Percentiles rank a stretch among this genome's conserved stretches.
These are phyloP conservation scores for Epinephelus fuscoguttatus DNA, from an alignment of 2,113 vertebrate genomes.

Conservation along the genomic window DNA sequence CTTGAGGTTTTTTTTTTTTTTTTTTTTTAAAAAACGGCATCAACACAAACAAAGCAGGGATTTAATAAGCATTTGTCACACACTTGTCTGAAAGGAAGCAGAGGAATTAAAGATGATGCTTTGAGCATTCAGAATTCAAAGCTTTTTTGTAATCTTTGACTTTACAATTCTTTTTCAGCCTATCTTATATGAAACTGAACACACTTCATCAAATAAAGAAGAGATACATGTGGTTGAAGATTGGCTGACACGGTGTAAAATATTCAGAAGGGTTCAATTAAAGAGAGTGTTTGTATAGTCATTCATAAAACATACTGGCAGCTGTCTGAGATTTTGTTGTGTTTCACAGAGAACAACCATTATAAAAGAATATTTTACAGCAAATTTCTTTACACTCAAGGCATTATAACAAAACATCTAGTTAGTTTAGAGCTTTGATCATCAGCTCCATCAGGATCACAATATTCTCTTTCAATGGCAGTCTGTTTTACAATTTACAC, in stretches of 20 bases:
- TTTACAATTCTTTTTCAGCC: not conserved
- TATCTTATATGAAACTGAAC: not conserved
- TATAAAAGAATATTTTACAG: not conserved
- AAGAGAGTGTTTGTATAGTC: not conserved
- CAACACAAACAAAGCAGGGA: slow-evolving; percentile 37
- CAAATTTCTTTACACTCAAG: too few relatives aligned
- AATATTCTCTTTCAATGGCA: too few relatives aligned
- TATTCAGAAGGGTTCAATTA: slow-evolving; percentile 9
- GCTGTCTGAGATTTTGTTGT: not conserved
- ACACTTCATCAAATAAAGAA: not conserved
- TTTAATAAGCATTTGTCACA: slow-evolving; percentile 60
- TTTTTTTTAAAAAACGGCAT: slow-evolving; percentile 30
- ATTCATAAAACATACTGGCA: not conserved
- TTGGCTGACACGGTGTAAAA: not conserved
- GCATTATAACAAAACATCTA: too few relatives aligned
- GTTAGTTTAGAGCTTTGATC: too few relatives aligned
- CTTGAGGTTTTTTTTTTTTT: too few relatives aligned
- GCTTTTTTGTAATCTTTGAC: not conserved
- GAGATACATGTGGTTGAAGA: not conserved
- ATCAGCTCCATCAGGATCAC: too few relatives aligned
- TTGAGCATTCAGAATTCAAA: slow-evolving; percentile 6
- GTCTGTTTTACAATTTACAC: too few relatives aligned
- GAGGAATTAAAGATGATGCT: not conserved
- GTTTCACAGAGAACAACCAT: not conserved
- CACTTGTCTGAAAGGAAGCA: slow-evolving; percentile 11